Evolutionary conservation across 2,113 vertebrate species (phyloP).

Genomic region (Phaetusa simplex): DNA sequence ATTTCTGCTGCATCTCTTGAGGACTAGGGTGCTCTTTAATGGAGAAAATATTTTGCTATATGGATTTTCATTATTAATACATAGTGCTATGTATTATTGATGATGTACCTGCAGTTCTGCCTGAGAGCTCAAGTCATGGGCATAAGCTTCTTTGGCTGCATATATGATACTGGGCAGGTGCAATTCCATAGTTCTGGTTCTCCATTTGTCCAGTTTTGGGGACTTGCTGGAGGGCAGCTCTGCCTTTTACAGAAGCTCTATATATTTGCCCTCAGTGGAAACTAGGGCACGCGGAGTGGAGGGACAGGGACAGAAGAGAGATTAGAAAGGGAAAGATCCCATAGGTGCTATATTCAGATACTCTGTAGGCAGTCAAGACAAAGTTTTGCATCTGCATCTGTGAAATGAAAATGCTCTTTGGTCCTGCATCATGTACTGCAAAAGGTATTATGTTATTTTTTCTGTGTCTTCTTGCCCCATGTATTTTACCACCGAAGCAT

Average conservation of each 20-base stretch:
- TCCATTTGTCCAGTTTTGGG: not conserved
- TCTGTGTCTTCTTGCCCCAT: not conserved
- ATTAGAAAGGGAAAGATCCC: not conserved
- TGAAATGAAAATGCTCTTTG: not conserved
- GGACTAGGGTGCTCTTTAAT: not conserved
- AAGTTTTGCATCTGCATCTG: not conserved
- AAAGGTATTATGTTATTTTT: not conserved
- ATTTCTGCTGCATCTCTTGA: not conserved
- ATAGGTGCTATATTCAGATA: not conserved
- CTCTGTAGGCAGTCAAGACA: not conserved
- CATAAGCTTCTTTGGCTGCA: not conserved
- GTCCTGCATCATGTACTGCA: accelerated
- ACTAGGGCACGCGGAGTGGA: accelerated
- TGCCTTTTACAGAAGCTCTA: not conserved
- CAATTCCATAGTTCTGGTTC: not conserved
- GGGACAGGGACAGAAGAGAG: not conserved
- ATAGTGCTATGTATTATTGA: not conserved
- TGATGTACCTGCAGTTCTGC: not conserved
- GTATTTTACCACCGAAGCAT: not conserved
- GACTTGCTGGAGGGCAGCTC: not conserved
- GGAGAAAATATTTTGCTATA: not conserved
- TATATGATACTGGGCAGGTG: not conserved
- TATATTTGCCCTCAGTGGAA: not conserved
- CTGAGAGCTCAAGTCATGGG: not conserved
- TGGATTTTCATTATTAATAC: not conserved